Percentiles rank a stretch among this genome's conserved stretches.
Conservation (phyloP, 1,140 invertebrate genomes). For the Pogonomyrmex barbatus region DNA sequence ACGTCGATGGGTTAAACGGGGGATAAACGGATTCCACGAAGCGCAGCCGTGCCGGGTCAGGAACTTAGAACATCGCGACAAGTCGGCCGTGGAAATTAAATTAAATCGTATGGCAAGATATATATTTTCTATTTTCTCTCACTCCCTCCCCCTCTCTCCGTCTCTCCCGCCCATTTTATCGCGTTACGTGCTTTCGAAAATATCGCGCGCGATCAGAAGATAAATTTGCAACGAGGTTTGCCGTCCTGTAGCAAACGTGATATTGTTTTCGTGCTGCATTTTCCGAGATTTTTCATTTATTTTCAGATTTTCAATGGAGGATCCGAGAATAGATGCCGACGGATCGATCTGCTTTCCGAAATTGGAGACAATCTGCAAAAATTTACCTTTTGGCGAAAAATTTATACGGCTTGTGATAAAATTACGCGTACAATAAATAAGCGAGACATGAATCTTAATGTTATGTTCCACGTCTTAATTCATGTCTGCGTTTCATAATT, state of each 20-base stretch:
- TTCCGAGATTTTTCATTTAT: neutral
- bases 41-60: neutral
- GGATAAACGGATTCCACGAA: slow-evolving; percentile 20
- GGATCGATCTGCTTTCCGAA: neutral
- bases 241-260: slow-evolving; percentile 3
- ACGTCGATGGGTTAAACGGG: slow-evolving; percentile 7
- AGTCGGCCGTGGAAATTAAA: slow-evolving; percentile 37
- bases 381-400: slow-evolving; percentile 11
- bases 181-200: slow-evolving; percentile 41
- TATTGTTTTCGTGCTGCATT: neutral
- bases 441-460: slow-evolving; percentile 43
- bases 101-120: slow-evolving; percentile 31
- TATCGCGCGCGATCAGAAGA: slow-evolving; percentile 28
- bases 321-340: neutral
- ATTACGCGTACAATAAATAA: slow-evolving; percentile 33
- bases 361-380: neutral
- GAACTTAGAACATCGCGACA: neutral
- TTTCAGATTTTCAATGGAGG: neutral
- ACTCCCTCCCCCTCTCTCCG: neutral
- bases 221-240: slow-evolving; percentile 24
- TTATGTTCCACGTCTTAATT: slow-evolving; percentile 44
- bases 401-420: neutral
- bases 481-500: slow-evolving; percentile 27
- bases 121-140: slow-evolving; percentile 11
- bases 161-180: neutral